Conservation (phyloP, 2,113 vertebrate genomes). For the Rhinoderma darwinii region DNA sequence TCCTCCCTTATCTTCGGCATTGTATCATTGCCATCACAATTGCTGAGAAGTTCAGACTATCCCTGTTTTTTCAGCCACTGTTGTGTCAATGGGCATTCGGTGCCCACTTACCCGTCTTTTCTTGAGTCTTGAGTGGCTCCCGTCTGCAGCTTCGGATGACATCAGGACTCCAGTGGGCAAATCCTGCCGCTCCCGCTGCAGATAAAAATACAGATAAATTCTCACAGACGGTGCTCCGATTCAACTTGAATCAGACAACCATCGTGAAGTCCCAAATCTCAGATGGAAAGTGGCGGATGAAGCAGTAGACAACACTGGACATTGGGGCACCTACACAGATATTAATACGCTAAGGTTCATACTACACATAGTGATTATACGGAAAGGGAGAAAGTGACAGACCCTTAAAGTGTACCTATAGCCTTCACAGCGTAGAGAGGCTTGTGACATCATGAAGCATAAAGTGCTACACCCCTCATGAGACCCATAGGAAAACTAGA, state of each 20-base stretch:
- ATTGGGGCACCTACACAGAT: constrained; percentile 9
- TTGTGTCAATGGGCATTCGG: background rate
- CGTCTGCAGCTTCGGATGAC: constrained; percentile 54
- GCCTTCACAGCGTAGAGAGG: background rate
- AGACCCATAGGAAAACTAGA: background rate
- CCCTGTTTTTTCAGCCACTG: background rate
- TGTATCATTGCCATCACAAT: background rate
- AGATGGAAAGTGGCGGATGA: constrained; percentile 41
- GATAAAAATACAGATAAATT: constrained; percentile 58
- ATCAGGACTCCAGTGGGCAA: constrained; percentile 55
- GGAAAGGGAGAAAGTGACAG: constrained; percentile 17
- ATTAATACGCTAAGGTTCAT: background rate
- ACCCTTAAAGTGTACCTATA: constrained; percentile 18
- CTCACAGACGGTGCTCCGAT: constrained; percentile 55
- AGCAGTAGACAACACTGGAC: constrained; percentile 47
- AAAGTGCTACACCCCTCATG: background rate
- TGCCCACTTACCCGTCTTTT: constrained; percentile 52
- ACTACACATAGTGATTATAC: constrained; percentile 14
- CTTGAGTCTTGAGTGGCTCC: constrained; percentile 39
- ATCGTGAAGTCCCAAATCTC: constrained; percentile 30
- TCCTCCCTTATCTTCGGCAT: too few species aligned
- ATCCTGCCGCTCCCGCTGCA: constrained; percentile 52
- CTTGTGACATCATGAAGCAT: background rate
- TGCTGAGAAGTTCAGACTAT: background rate
- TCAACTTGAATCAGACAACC: constrained; percentile 57